Evolutionary conservation across 2,113 vertebrate species (phyloP), one percentile per base, ranked within the genome.

Genomic region (Carettochelys insculpta): DNA sequence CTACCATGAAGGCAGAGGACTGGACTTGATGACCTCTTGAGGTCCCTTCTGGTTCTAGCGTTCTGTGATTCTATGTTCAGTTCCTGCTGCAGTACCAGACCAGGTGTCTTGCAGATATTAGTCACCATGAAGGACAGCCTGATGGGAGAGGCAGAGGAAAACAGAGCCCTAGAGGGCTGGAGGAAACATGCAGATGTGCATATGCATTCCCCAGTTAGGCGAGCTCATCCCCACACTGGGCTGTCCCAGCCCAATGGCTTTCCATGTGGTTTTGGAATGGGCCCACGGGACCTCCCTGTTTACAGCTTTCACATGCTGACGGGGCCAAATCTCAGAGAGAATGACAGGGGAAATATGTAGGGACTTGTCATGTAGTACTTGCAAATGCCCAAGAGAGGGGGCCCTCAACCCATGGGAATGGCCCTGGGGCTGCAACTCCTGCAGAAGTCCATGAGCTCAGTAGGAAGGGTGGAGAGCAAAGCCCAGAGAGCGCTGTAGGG

Each of bases 401-500:
- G 54, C 8, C 27, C 76, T 58, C 34, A 24, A 19, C 34, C 51
- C 38, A 51, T 11, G 13, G 47, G 48, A 50, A 38, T 16, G n/a
- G 47, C 54, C 34, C 11, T 48, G 20, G 2, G 34, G 47, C 34
- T 83, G n/a, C 58, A 31, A 24, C 77, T 38, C 29, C 68, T 53
- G 68, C 51, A 73, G 51, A 71, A 53, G 34, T 71, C n/a, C 71
- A n/a, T 27, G 31, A 65, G 17, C 19, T 65, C 34, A 24, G 24
- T 6, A 19, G 29, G 9, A 29, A 58, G 53, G n/a, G n/a, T 9
- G 27, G 3, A 43, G 22, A 13, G 68, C 65, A 38, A 68, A 38
- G 19, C 19, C n/a, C n/a, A n/a, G 4, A 22, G 1, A 1, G 3
- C 11, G 38, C 25, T 12, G 24, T 10, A 17, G 38, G 12, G 20